Evolutionary conservation across 2,888 invertebrate species (phyloP), one percentile per base, ranked within the genome.

Genomic region (Galeruca laticollis): DNA sequence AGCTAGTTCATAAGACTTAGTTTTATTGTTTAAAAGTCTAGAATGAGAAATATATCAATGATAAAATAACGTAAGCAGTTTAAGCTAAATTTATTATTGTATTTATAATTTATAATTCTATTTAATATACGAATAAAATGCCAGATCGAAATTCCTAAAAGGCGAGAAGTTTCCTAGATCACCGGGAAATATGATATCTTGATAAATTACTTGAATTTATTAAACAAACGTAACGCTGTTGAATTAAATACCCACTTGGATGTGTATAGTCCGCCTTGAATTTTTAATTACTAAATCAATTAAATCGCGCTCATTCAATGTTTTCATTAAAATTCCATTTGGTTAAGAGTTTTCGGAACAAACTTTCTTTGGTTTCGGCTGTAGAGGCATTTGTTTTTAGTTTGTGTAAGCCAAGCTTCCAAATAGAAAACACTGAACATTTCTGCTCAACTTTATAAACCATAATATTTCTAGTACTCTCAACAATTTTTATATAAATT

Each of bases 351-450:
- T 72, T 59, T 51, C 51, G 35, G 49, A 65, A 59, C 47, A 56
- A 70, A 61, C 69, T 72, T 72, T 69, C 26, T 62, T 21, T 13
- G 13, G 60, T 26, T 40, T 51, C 20, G 35, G 54, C 56, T 49
- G 66, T 63, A 69, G 60, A 69, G 71, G 67, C 60, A 67, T 68
- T 63, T 37, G 70, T 65, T 69, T 72, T 72, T 66, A 69, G 71
- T 69, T 72, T 54, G 51, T 61, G 33, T 43, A 56, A 18, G 56
- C 60, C 13, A 13, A 13, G 33, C 33, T 31, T 13, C 13, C 18
- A 20, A 26, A 66, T 13, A 26, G 59, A 35, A 60, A 65, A 59
- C 20, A 35, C 33, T 59, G 5, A 15, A 40, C 37, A 8, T 40
- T 67, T 67, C 60, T 51, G 37, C 43, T 26, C 26, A 33, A 57